Base-by-base conservation (phyloP, 1,140 invertebrate genomes). In the Drosophila suzukii region DNA sequence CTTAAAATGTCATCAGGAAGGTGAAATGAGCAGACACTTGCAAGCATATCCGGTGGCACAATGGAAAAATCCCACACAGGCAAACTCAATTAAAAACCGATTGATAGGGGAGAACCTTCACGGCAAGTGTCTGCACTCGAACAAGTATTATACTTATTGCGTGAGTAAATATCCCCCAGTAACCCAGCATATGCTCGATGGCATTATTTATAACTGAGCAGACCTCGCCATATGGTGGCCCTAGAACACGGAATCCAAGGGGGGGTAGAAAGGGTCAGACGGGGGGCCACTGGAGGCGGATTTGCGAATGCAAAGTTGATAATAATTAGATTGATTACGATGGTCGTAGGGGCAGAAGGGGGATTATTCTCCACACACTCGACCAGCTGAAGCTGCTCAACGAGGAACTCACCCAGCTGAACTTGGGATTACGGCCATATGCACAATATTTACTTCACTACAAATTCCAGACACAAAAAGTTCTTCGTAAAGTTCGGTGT, bases 31-130 rank as follows among this genome's bases (percentile, higher is more conserved):
- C 50, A 30, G 55, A 47, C 24, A 27, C 46, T 49, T 41, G 34
- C 54, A 65, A 56, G 43, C 38, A 36, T 56, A 63, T 49, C 60
- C 17, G 27, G 7, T 49, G 47, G 17, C 43, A 17, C 24, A 49
- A n/a, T 49, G 24, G 47, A 49, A 30, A 49, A 49, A 30, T 12
- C 24, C 43, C 20, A 32, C 32, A 44, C 49, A 62, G 34, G 50
- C 39, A 55, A 61, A 70, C 63, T 74, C 62, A 74, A 74, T 74
- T 74, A 74, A 74, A 74, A 68, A 60, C 13, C 50, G 50, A 74
- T 74, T 74, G 62, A 55, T 43, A 46, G 30, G 11, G 20, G 20
- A 17, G 6, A 17, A 17, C 27, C 27, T 27, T 27, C 27, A 27
- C 13, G 24, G 24, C 32, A 47, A 56, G 15, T 27, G 41, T 2